Percentiles rank a stretch among this genome's conserved stretches.
Conservation (phyloP, 1,140 invertebrate genomes). For the Physella acuta region DNA sequence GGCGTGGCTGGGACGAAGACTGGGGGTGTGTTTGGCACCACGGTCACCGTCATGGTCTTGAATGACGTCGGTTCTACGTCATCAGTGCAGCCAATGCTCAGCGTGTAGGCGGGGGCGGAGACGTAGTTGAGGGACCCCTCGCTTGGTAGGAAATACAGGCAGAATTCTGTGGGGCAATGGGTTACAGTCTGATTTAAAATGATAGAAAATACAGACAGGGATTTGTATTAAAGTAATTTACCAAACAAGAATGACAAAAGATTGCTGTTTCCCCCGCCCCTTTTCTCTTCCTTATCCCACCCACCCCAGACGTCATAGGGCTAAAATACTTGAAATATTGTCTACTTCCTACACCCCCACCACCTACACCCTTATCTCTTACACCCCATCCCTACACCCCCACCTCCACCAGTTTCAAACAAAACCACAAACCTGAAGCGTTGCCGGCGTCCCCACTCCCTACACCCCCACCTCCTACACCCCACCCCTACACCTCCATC, state of each 20-base stretch:
- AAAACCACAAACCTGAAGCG: too few species aligned
- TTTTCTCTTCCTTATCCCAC: not conserved
- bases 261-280: too few species aligned
- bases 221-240: not conserved
- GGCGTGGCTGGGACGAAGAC: not conserved
- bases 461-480: too few species aligned
- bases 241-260: too few species aligned
- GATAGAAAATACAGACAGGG: not conserved
- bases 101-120: not conserved
- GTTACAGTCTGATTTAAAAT: not conserved
- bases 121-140: not conserved
- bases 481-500: too few species aligned
- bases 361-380: too few species aligned
- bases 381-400: too few species aligned
- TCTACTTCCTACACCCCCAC: not conserved
- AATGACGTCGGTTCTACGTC: not conserved
- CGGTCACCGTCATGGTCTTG: not conserved
- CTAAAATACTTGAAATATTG: not conserved
- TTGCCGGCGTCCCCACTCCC: too few species aligned
- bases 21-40: constrained; percentile 11
- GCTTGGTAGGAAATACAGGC: not conserved
- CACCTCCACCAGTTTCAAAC: too few species aligned
- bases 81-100: constrained; percentile 10
- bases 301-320: not conserved
- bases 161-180: not conserved